Evolutionary conservation across 2,888 invertebrate genomes (phyloP), one percentile per base, ranked within the genome.

Genomic region (Cheilosia variabilis): DNA sequence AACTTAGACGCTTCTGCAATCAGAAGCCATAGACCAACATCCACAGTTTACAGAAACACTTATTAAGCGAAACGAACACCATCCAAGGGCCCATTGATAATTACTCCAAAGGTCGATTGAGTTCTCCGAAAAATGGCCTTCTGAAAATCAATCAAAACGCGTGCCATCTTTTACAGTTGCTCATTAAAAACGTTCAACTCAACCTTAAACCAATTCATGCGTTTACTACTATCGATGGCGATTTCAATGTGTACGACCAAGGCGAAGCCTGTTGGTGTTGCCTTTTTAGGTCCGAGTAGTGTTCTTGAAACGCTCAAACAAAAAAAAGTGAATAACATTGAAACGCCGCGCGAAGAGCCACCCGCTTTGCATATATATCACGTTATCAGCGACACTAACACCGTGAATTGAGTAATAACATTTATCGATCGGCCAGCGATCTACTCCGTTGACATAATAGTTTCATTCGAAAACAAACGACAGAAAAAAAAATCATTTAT

Each of bases 271-370:
- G 63, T 78, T 78, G 63, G 58, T 55, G 22, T 10, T 37, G 37
- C 72, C 75, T 47, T 79, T 78, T 79, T 37, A 7, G 50, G 75
- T 66, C 80, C 71, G 75, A 76, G 52, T 43, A 60, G 47, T 71
- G 84, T 84, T 84, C 80, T 84, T 80, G 84, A 80, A 79, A 79
- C 55, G 37, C 69, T 79, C 63, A 37, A 65, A 65, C 53, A 65
- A 55, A 57, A 50, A 15, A 34, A 13, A 19, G 53, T 53, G 27
- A 37, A 73, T 41, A 69, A 43, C 79, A 72, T 53, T 58, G 58
- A 55, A 47, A 27, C 63, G 53, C 52, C 37, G 10, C 34, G 10
- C 66, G 73, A 60, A 71, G 65, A 79, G 68, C 9, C 57, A 37
- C 27, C 65, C 69, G 65, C 71, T 62, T 76, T 71, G 84, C 75